Conservation (phyloP, 2,797 vertebrate species). For the Cygnus olor region DNA sequence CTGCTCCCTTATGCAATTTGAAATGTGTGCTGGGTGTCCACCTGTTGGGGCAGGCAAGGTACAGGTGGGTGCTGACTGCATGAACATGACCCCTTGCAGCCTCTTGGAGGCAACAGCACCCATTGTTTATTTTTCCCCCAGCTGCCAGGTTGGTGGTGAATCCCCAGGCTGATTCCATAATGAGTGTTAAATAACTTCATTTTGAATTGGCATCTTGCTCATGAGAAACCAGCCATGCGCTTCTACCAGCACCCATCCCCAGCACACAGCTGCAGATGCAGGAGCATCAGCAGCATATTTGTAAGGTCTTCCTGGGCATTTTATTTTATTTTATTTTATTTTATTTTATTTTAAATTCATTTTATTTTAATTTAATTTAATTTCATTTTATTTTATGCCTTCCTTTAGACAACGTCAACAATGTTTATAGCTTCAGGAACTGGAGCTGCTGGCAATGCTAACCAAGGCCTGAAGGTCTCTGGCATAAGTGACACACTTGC, state of each 20-base stretch:
- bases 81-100: too few relatives aligned
- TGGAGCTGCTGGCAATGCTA: neutral
- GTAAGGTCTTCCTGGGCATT: neutral
- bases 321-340: too few relatives aligned
- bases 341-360: too few relatives aligned
- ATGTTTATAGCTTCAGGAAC: neutral
- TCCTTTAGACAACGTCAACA: neutral
- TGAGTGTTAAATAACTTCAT: neutral
- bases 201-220: neutral
- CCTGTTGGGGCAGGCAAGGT: neutral
- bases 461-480: neutral
- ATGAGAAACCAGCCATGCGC: neutral
- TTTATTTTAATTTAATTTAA: too few relatives aligned
- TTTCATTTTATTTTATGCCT: neutral
- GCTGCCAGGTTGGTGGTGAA: neutral
- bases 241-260: neutral
- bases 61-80: neutral
- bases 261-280: neutral
- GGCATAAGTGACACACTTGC: accelerated
- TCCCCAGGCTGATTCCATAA: neutral
- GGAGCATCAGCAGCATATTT: neutral
- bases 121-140: neutral
- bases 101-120: neutral
- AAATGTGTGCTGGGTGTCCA: neutral
- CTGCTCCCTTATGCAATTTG: neutral